phyloP scores from a whole-genome alignment of 1,140 invertebrate species.

The Sinonovacula constricta region DNA sequence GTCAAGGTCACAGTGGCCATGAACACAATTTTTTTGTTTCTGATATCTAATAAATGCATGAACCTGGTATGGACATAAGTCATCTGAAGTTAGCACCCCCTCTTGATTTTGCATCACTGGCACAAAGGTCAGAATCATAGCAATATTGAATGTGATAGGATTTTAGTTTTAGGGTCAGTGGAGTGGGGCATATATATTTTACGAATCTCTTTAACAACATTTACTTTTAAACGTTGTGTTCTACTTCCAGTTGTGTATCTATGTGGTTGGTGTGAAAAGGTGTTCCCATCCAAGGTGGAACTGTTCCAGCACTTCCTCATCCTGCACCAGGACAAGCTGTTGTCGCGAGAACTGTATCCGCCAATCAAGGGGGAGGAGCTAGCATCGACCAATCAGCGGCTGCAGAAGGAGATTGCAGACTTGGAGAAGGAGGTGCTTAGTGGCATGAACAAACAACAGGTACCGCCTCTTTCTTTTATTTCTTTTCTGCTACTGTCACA shows the following conservation, averaged over 20 bases:
- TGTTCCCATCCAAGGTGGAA: slow-evolving; percentile 37
- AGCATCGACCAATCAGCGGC: background rate
- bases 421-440: slow-evolving; percentile 45
- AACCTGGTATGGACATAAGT: no score
- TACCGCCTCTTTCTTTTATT: no score
- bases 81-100: background rate
- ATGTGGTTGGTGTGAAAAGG: slow-evolving; percentile 49
- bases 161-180: background rate
- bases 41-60: no score
- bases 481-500: no score
- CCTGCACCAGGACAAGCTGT: slow-evolving; percentile 37
- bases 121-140: background rate
- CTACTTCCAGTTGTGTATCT: slow-evolving; percentile 38
- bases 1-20: no score
- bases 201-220: background rate
- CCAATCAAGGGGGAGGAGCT: background rate
- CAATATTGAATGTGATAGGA: background rate
- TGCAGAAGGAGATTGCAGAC: slow-evolving; percentile 47
- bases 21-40: no score
- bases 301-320: slow-evolving; percentile 47
- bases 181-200: background rate
- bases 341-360: slow-evolving; percentile 21
- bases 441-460: background rate
- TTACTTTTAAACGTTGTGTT: background rate
- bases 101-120: background rate